Evolutionary conservation across 2,888 invertebrate species (phyloP), one percentile per base, ranked within the genome.

Genomic region (Yponomeuta malinellus): DNA sequence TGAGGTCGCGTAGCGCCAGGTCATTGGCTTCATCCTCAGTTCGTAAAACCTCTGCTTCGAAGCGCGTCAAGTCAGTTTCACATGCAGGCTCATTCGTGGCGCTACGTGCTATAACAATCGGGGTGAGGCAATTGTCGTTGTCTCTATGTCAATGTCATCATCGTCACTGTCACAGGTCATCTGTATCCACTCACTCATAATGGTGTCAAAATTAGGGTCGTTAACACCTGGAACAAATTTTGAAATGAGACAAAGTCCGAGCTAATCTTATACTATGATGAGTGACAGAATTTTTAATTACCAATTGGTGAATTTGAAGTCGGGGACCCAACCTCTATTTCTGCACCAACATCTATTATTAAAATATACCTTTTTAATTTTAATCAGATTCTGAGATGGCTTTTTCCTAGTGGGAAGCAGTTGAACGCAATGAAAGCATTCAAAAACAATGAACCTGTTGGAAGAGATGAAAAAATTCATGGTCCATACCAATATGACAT

Each of bases 1-100:
- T 65, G 63, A 75, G 66, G 64, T 73, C 64, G 15, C 70, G 73
- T 59, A 75, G 31, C 37, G 37, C 37, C 37, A 37, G 37, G 37
- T 37, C 37, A 37, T 37, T 37, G 37, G 37, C 37, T 15, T 63
- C 65, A 67, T 72, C 73, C 59, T 71, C 71, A 1, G 59, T 15
- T 12, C 70, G 59, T 70, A 73, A 48, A 37, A 73, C 59, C 43
- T 69, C 12, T n/a, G 48, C 9, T 72, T 71, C 64, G 71, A 64
- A 31, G 65, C 52, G 68, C 52, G 71, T 68, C 71, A 71, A 63
- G 72, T 71, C 71, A 37, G 68, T 12, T 10, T 68, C 68, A 23
- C 68, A 68, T 12, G 72, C 70, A 59, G 70, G 72, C 63, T 70
- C 72, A 68, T 67, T 10, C 48, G 68, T 31, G 6, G 70, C 72